Conservation (phyloP, 2,113 vertebrate species). For the Caloenas nicobarica region DNA sequence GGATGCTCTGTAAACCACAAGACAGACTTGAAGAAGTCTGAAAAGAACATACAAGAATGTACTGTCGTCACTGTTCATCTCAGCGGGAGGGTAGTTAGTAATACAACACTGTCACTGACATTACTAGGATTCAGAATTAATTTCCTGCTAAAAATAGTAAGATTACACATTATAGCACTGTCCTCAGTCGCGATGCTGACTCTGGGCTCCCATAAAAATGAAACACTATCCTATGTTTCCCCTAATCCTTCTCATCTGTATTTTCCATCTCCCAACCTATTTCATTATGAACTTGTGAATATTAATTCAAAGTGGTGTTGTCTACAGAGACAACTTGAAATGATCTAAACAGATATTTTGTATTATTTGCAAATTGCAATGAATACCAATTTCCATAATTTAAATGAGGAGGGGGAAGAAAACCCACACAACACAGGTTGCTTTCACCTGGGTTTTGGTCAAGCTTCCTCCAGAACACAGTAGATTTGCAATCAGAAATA, state of each 20-base stretch:
- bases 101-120: neutral
- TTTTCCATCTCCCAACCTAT: neutral
- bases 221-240: neutral
- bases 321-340: neutral
- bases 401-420: neutral
- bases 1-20: neutral
- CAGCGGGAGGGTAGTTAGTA: neutral
- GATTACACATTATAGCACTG: neutral
- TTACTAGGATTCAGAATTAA: neutral
- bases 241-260: neutral
- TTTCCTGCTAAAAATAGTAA: neutral
- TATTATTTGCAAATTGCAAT: neutral
- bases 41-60: neutral
- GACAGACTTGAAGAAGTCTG: neutral
- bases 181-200: neutral
- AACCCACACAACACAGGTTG: fast-evolving
- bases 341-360: neutral
- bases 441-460: neutral
- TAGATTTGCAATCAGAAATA: neutral
- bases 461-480: neutral
- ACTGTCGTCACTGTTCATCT: neutral
- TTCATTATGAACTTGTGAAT: neutral
- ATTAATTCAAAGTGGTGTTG: neutral
- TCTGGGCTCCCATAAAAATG: neutral
- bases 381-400: neutral